Evolutionary conservation across 1,140 invertebrate genomes (phyloP).

Genomic region (Diachasmimorpha longicaudata): DNA sequence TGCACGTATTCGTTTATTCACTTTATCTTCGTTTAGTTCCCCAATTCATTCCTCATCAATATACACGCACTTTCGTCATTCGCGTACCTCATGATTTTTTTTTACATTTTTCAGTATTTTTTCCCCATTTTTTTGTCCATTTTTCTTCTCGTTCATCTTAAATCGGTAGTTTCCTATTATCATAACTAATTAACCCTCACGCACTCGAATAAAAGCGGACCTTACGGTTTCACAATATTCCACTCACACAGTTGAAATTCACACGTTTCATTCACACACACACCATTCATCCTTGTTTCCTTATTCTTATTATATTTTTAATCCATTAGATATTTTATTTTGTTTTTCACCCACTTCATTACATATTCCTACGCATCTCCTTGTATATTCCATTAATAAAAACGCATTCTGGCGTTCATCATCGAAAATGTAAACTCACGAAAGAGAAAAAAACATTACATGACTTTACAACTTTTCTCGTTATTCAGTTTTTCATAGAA

Average conservation of each 20-base stretch:
- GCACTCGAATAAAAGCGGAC: not conserved
- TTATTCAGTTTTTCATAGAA: constrained; percentile 27
- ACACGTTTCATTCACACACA: not conserved
- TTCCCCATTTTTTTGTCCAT: constrained; percentile 31
- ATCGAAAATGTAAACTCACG: constrained; percentile 31
- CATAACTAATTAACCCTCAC: constrained; percentile 30
- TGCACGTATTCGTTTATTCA: constrained; percentile 53
- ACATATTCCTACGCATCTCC: not conserved
- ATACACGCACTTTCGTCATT: constrained; percentile 41
- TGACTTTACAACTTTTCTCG: constrained; percentile 7
- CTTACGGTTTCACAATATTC: not conserved
- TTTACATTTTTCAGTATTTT: too few species aligned
- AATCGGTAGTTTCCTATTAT: constrained; percentile 21
- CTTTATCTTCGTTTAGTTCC: constrained; percentile 34
- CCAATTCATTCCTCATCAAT: constrained; percentile 34
- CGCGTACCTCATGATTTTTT: constrained; percentile 32
- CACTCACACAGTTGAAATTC: not conserved
- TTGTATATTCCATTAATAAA: not conserved
- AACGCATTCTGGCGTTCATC: not conserved
- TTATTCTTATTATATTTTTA: not conserved
- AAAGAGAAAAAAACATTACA: too few species aligned
- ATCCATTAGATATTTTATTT: not conserved
- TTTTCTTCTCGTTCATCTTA: constrained; percentile 21
- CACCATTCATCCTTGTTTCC: not conserved
- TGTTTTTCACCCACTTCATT: not conserved